phyloP scores from a whole-genome alignment of 2,797 vertebrate species.

The Chlorospingus semifuscus region DNA sequence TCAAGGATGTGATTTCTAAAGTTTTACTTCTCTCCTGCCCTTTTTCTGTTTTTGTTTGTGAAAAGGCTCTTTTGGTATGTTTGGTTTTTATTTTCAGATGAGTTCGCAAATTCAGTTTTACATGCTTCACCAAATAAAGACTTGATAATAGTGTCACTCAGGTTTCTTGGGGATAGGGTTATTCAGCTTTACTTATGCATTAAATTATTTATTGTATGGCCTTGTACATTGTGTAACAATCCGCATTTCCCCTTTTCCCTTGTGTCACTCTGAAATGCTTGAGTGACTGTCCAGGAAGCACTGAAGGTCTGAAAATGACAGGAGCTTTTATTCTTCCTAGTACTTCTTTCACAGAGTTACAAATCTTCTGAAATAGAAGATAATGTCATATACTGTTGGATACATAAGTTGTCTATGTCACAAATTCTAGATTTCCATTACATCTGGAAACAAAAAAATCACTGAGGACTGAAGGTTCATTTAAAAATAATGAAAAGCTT shows the following conservation, averaged over 20 bases:
- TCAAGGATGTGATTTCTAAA: background rate
- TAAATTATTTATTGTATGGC: background rate
- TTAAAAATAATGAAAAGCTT: background rate
- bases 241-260: background rate
- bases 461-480: background rate
- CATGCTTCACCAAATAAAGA: background rate
- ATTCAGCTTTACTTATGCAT: background rate
- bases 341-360: background rate
- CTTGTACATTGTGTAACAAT: background rate
- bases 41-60: background rate
- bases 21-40: background rate
- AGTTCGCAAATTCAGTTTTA: background rate
- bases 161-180: background rate
- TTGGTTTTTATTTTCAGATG: background rate
- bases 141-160: background rate
- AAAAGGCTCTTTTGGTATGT: background rate
- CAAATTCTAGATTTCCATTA: background rate
- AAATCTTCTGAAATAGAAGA: background rate
- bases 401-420: background rate
- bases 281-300: background rate
- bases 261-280: background rate
- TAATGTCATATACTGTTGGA: background rate
- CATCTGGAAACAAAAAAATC: background rate
- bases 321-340: background rate
- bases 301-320: background rate